Percentiles rank a stretch among this genome's conserved stretches.
Evolutionary conservation across 2,113 vertebrate genomes (phyloP).

Genomic region (Ranitomeya variabilis): DNA sequence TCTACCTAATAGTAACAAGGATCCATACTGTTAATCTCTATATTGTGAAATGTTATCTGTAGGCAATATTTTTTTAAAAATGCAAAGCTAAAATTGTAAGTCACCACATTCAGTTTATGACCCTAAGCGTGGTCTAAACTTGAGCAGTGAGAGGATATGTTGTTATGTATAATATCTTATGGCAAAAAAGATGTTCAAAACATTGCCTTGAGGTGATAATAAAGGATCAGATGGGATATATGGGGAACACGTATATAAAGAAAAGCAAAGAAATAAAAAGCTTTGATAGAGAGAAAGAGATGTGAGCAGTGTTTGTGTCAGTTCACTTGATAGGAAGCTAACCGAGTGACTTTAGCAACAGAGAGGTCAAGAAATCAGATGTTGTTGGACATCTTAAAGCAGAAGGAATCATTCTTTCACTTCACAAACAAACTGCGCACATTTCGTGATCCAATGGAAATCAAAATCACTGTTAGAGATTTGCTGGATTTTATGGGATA

Average conservation of each 20-base stretch:
- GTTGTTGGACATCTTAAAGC: conserved; percentile 5
- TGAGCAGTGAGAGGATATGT: not conserved
- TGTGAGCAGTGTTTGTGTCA: conserved; percentile 11
- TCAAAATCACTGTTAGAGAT: not conserved
- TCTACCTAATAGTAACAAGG: not conserved
- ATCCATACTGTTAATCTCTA: not conserved
- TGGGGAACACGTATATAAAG: conserved; percentile 18
- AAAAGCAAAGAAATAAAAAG: not conserved
- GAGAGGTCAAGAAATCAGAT: conserved; percentile 33
- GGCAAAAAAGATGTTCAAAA: not conserved
- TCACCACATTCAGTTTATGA: not conserved
- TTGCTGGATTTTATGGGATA: not conserved
- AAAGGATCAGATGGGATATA: not conserved
- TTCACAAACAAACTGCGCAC: conserved; percentile 23
- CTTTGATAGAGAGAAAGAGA: conserved; percentile 19
- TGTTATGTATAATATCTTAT: not conserved
- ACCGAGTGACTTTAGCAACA: not conserved
- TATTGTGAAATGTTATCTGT: not conserved
- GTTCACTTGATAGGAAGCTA: conserved; percentile 9
- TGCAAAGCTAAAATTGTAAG: not conserved
- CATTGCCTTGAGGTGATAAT: conserved; percentile 7
- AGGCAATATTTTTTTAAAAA: not conserved
- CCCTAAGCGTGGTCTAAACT: not conserved
- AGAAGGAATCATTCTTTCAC: conserved; percentile 17
- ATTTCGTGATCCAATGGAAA: conserved; percentile 18